These are phyloP conservation scores for Microplitis demolitor DNA, from an alignment of 1,140 invertebrate species.

Conservation along the genomic window DNA sequence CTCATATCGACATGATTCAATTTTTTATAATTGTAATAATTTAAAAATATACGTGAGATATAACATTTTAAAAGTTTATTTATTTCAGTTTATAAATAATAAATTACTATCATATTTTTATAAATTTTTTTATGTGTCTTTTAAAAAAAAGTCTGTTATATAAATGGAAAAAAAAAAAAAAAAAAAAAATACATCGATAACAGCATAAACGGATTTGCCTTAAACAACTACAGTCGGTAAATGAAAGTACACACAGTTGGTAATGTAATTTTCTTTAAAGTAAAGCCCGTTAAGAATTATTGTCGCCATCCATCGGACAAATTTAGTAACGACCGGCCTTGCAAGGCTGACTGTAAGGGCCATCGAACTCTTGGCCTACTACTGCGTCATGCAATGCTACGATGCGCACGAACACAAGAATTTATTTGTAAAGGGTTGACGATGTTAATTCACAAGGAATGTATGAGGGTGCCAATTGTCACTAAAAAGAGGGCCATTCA, in stretches of 20 bases:
- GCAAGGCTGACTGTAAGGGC: conserved; percentile 54
- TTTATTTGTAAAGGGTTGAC: background rate
- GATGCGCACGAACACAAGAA: background rate
- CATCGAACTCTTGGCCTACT: conserved; percentile 57
- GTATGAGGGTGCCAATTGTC: background rate
- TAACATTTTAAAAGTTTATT: too few species aligned
- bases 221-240: background rate
- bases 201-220: background rate
- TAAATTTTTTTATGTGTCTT: too few species aligned
- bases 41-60: too few species aligned
- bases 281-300: background rate
- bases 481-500: background rate
- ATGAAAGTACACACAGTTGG: conserved; percentile 34
- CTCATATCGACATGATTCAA: too few species aligned
- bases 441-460: background rate
- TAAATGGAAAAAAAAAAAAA: too few species aligned
- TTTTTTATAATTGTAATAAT: too few species aligned
- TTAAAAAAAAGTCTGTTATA: too few species aligned
- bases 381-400: conserved; percentile 41
- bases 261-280: conserved; percentile 33
- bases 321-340: conserved; percentile 45
- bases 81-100: too few species aligned
- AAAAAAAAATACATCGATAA: background rate
- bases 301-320: conserved; percentile 20
- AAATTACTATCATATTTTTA: too few species aligned